These are phyloP conservation scores for Myiozetetes cayanensis DNA, from an alignment of 2,113 vertebrate genomes.

Conservation along the genomic window DNA sequence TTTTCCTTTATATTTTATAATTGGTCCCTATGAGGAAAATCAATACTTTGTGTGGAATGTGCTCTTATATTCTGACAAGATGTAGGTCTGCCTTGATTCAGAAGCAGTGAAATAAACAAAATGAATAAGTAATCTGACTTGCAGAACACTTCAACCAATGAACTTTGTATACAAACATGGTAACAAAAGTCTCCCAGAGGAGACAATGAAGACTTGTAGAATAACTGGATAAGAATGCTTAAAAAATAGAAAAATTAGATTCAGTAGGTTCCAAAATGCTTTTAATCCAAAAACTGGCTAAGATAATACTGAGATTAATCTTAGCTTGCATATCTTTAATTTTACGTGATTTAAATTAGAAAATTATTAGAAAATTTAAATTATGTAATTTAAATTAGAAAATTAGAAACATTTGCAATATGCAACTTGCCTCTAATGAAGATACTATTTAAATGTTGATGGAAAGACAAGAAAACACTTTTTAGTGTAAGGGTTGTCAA, in stretches of 20 bases:
- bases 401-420: neutral
- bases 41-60: conserved; percentile 53
- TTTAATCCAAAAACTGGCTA: neutral
- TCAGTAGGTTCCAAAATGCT: neutral
- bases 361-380: neutral
- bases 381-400: neutral
- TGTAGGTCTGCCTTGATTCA: conserved; percentile 54
- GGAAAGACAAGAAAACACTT: neutral
- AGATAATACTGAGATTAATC: neutral
- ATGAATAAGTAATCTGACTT: conserved; percentile 59
- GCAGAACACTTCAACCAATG: conserved; percentile 68
- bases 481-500: neutral
- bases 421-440: neutral
- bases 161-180: conserved; percentile 30
- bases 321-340: neutral
- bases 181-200: conserved; percentile 37
- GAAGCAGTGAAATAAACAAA: conserved; percentile 64
- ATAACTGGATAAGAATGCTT: neutral
- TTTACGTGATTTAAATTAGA: neutral
- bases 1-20: conserved; percentile 46
- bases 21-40: conserved; percentile 55
- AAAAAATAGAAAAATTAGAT: neutral
- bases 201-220: neutral
- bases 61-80: conserved; percentile 28
- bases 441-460: neutral